Conservation (phyloP, 2,113 vertebrate genomes). For the Nycticryphes semicollaris region DNA sequence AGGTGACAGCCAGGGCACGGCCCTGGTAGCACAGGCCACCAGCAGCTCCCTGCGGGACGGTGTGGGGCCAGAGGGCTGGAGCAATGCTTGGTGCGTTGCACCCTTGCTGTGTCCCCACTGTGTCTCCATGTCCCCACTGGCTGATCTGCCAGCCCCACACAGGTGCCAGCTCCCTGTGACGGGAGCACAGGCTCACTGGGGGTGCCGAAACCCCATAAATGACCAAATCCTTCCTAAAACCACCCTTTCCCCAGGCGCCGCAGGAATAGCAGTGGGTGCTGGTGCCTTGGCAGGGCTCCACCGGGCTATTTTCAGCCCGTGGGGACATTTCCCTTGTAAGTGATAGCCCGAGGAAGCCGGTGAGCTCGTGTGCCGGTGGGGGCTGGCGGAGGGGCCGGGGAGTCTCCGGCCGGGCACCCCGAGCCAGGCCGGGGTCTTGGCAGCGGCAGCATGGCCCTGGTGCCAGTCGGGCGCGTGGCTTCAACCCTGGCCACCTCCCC, state of each 20-base stretch:
- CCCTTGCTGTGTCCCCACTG: fast-evolving
- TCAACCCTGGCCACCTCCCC: fast-evolving
- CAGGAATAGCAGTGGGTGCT: background rate
- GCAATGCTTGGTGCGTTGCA: fast-evolving
- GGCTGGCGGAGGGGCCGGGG: background rate
- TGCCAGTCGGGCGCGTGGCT: fast-evolving
- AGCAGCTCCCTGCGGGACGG: background rate
- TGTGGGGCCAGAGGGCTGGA: background rate
- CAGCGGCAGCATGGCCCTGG: fast-evolving
- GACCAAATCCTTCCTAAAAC: background rate
- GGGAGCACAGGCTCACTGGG: fast-evolving
- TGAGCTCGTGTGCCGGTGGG: background rate
- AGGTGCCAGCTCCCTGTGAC: fast-evolving
- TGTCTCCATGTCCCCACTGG: fast-evolving
- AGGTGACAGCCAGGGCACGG: background rate
- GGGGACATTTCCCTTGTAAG: constrained; percentile 31
- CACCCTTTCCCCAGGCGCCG: background rate
- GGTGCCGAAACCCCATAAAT: background rate
- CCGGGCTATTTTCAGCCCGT: background rate
- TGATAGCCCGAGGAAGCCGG: background rate
- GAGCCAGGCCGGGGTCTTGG: background rate
- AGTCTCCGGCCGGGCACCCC: background rate
- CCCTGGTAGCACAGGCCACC: background rate
- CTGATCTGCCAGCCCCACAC: fast-evolving
- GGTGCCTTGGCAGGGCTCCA: background rate